These are phyloP conservation scores for Sarcophilus harrisii DNA, from an alignment of 2,797 vertebrate species.

Conservation along the genomic window DNA sequence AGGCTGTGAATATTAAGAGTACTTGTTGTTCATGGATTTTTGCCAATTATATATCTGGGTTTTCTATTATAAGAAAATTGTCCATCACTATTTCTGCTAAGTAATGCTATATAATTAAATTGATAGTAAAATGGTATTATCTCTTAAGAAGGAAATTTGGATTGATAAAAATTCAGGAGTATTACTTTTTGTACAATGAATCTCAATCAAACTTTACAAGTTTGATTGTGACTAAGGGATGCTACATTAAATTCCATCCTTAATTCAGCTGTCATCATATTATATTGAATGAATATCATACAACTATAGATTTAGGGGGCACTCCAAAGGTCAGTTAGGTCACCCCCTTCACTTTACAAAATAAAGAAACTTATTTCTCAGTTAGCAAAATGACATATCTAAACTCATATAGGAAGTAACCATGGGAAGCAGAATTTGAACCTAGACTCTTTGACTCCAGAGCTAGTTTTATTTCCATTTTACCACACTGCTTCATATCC, in stretches of 20 bases:
- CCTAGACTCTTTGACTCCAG: background rate
- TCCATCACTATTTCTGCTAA: background rate
- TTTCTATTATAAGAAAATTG: background rate
- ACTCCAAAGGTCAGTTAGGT: background rate
- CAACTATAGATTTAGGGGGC: background rate
- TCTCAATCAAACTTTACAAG: background rate
- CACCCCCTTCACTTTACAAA: background rate
- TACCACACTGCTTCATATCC: background rate
- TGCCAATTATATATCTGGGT: background rate
- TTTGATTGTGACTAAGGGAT: background rate
- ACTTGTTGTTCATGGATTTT: background rate
- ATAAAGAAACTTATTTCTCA: background rate
- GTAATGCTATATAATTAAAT: background rate
- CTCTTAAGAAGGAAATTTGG: background rate
- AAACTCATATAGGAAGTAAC: background rate
- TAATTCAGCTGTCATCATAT: background rate
- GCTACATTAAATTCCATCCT: background rate
- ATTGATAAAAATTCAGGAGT: background rate
- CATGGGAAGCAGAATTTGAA: background rate
- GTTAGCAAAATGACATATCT: background rate
- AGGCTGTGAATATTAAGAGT: background rate
- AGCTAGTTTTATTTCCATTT: background rate
- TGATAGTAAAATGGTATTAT: background rate
- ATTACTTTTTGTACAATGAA: background rate
- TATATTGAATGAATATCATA: background rate